These are phyloP conservation scores for Drosophila mettleri DNA, from an alignment of 2,888 invertebrate genomes.

Conservation along the genomic window DNA sequence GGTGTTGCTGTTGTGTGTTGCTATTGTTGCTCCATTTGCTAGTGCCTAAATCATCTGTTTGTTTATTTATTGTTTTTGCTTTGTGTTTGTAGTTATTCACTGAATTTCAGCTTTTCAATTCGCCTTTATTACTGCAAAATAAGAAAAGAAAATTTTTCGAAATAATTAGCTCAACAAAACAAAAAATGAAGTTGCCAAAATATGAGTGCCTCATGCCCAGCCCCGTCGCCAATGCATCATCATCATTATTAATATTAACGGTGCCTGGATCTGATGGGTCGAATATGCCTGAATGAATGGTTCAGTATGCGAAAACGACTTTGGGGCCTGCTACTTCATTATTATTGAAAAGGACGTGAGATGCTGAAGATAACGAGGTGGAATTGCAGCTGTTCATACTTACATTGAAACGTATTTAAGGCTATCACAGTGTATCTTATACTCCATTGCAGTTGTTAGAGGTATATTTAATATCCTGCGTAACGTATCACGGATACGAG, in stretches of 20 bases:
- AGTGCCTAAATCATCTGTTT: slow-evolving; percentile 69
- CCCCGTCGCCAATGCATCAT: not conserved
- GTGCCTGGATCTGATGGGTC: slow-evolving; percentile 1
- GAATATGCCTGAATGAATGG: not conserved
- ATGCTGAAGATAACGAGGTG: not conserved
- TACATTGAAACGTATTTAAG: slow-evolving; percentile 89
- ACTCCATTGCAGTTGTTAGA: slow-evolving; percentile 96
- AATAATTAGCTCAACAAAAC: slow-evolving; percentile 11
- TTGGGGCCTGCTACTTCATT: slow-evolving; percentile 16
- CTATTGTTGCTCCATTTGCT: slow-evolving; percentile 53
- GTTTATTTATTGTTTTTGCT: slow-evolving; percentile 78
- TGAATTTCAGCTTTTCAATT: slow-evolving; percentile 85
- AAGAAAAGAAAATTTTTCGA: slow-evolving; percentile 29
- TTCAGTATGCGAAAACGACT: slow-evolving; percentile 1
- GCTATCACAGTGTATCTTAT: slow-evolving; percentile 93
- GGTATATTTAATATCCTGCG: slow-evolving; percentile 98
- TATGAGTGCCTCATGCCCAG: not conserved
- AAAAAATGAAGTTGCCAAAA: not conserved
- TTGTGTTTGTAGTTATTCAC: slow-evolving; percentile 78
- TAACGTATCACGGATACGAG: slow-evolving; percentile 96
- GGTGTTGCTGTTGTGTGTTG: slow-evolving; percentile 28
- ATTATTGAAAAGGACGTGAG: not conserved
- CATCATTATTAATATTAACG: not conserved
- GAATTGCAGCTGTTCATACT: slow-evolving; percentile 48
- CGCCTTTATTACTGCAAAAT: slow-evolving; percentile 84